Evolutionary conservation across 2,113 vertebrate species (phyloP).

Genomic region (Clarias gariepinus): DNA sequence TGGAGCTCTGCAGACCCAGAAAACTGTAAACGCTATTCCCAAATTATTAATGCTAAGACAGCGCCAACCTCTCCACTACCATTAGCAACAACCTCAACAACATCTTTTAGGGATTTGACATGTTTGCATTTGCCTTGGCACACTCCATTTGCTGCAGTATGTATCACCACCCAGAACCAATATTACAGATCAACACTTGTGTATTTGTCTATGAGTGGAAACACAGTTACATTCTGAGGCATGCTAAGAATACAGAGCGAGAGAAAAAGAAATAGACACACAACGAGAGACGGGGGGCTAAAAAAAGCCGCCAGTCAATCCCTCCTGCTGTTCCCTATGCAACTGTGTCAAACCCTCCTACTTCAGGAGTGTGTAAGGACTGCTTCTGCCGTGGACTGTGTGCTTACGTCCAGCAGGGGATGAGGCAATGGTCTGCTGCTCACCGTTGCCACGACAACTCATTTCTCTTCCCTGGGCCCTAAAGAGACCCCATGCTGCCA

Average conservation of each 20-base stretch:
- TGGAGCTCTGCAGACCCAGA: not conserved
- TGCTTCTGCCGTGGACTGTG: not conserved
- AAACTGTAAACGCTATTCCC: not conserved
- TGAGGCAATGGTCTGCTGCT: conserved; percentile 40
- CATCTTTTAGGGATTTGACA: conserved; percentile 44
- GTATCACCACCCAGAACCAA: conserved; percentile 54
- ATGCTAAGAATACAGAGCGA: conserved; percentile 29
- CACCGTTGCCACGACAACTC: conserved; percentile 35
- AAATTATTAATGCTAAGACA: not conserved
- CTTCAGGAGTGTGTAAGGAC: conserved; percentile 29
- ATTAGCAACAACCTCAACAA: not conserved
- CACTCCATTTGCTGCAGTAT: conserved; percentile 52
- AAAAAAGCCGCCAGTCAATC: conserved; percentile 39
- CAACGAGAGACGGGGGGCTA: conserved; percentile 1
- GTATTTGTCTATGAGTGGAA: conserved; percentile 18
- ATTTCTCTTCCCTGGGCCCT: not conserved
- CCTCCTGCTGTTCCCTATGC: conserved; percentile 26
- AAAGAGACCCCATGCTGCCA: conserved; percentile 19
- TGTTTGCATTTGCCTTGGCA: conserved; percentile 66
- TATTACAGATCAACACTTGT: conserved; percentile 41
- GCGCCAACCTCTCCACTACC: not conserved
- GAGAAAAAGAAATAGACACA: conserved; percentile 13
- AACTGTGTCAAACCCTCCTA: conserved; percentile 27
- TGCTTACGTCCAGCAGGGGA: conserved; percentile 35
- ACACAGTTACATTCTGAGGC: conserved; percentile 27